Base-by-base conservation (phyloP, 2,888 invertebrate species). In the Neelides folsomi region DNA sequence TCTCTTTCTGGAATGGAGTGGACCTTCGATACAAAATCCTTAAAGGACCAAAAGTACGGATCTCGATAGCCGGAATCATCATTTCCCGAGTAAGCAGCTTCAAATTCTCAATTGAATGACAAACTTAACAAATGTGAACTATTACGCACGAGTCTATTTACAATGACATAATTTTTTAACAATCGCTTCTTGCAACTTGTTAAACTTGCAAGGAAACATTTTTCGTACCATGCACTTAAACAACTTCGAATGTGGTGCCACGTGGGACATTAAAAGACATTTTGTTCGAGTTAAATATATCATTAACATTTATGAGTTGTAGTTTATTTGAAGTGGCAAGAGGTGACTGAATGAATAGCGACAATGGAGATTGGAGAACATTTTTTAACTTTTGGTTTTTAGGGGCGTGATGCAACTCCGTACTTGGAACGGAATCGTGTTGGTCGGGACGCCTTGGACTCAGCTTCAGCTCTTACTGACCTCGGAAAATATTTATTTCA, bases 401-500 rank as follows among this genome's bases (percentile, higher is more conserved):
- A 92, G 90, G 90, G 90, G 67, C 79, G 90, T 69, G 92, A 92
- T 73, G 92, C 92, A 53, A 93, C 92, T 54, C 92, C 92, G 55
- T 93, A 93, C 73, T 76, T 92, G 71, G 92, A 92, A 73, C 79
- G 87, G 67, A 93, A 92, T 75, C 80, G 90, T 66, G 89, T 92
- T 47, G 90, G 90, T 58, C 78, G 89, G 55, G 92, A 92, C 71
- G 92, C 92, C 37, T 89, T 93, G 52, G 92, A 93, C 72, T 90
- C 90, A 2, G 92, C 92, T 41, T 90, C 89, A 42, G 92, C 92
- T 56, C 77, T 92, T 62, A 92, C 92, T 59, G 92, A 92, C 73
- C 89, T 93, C 88, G 92, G 92, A 73, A 92, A 92, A 80, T 93
- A 92, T 78, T 78, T 92, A 69, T 93, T 90, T 79, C 81, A 89